phyloP scores from a whole-genome alignment of 1,140 invertebrate species.

The Tetramorium alpestre region DNA sequence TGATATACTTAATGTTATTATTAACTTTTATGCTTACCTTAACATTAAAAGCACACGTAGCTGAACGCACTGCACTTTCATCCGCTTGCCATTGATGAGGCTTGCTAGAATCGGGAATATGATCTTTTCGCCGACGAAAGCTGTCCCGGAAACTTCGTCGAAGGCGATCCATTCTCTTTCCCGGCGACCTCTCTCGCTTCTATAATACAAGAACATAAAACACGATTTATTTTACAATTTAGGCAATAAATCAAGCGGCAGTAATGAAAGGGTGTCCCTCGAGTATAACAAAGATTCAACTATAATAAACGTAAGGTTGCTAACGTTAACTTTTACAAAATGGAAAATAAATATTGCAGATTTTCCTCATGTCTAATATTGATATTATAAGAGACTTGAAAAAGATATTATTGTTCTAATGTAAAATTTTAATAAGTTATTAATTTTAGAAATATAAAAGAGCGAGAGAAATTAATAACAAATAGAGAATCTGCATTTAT shows the following conservation, averaged over 20 bases:
- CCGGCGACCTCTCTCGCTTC: constrained; percentile 89
- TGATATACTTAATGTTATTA: background rate
- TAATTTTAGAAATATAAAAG: constrained; percentile 1
- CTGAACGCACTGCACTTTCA: constrained; percentile 96
- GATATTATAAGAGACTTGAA: background rate
- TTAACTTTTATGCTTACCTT: constrained; percentile 87
- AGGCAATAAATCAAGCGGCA: background rate
- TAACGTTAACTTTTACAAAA: background rate
- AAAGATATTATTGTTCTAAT: background rate
- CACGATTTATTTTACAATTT: background rate
- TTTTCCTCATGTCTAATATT: background rate
- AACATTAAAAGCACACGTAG: constrained; percentile 98
- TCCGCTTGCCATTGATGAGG: constrained; percentile 99
- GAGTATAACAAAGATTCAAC: background rate
- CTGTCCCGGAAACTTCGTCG: constrained; percentile 96
- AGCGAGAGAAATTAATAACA: background rate
- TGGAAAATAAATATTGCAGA: background rate
- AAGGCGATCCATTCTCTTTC: constrained; percentile 95
- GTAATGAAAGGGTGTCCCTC: background rate
- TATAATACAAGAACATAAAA: constrained; percentile 73
- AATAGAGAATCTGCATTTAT: background rate
- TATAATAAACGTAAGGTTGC: background rate
- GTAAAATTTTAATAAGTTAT: background rate
- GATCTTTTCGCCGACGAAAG: constrained; percentile 93
- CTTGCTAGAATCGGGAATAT: constrained; percentile 95